phyloP scores from a whole-genome alignment of 1,140 invertebrate species.

The Paracyclopina nana region DNA sequence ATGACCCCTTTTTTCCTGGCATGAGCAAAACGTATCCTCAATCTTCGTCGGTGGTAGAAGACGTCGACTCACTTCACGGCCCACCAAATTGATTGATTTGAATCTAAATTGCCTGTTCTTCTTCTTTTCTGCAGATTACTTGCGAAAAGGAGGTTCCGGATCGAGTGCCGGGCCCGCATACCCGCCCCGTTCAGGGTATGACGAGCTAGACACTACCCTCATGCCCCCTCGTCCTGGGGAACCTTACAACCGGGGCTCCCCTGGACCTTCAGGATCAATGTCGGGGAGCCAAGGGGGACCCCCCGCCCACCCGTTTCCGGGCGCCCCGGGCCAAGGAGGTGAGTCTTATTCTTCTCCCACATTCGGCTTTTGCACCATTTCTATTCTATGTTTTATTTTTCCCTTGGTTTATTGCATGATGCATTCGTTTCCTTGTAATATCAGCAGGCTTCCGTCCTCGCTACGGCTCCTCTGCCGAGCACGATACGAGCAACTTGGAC shows the following conservation, averaged over 20 bases:
- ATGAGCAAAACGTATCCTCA: too few species aligned
- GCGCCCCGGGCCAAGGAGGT: too few species aligned
- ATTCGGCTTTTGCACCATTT: too few species aligned
- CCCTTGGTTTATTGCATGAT: background rate
- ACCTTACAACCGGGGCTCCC: background rate
- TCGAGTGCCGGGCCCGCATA: background rate
- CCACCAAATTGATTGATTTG: too few species aligned
- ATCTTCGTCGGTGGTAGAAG: too few species aligned
- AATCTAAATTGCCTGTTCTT: too few species aligned
- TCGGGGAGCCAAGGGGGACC: too few species aligned
- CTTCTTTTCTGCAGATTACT: constrained; percentile 1
- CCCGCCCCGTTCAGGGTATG: constrained; percentile 37
- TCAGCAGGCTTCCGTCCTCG: background rate
- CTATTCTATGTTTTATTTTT: background rate
- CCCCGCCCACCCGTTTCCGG: too few species aligned
- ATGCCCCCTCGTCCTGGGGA: constrained; percentile 29
- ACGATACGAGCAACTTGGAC: constrained; percentile 3
- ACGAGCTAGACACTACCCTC: constrained; percentile 38
- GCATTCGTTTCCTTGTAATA: background rate
- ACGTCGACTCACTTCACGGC: too few species aligned
- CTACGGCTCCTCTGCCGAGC: background rate
- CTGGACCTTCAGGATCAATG: background rate
- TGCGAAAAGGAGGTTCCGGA: background rate
- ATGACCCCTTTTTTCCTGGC: too few species aligned
- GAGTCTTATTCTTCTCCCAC: too few species aligned